Evolutionary conservation across 1,140 invertebrate genomes (phyloP), one percentile per base, ranked within the genome.

Genomic region (Neodiprion virginianus): DNA sequence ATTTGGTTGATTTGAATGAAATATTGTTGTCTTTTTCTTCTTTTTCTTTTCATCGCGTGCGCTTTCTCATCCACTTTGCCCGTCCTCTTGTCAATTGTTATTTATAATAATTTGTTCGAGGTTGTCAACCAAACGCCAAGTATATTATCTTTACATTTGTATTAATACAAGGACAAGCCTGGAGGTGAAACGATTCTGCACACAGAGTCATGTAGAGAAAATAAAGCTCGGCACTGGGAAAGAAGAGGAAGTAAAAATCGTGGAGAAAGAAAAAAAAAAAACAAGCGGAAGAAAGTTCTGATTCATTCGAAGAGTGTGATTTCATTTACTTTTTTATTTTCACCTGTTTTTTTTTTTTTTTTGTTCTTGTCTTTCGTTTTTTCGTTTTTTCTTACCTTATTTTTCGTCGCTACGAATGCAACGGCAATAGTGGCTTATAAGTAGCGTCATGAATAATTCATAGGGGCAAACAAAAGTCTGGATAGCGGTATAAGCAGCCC

Each of bases 361-460:
- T 40, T 21, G 17, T 21, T 21, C 17, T 21, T 21, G 17, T 21
- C 17, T 21, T 21, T 21, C 0, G 17, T 21, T 40, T 40, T 40
- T 40, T 40, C 5, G 1, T 40, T 40, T 3, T 3, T 40, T 40
- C 5, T 40, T 40, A 40, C 5, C 28, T 40, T 5, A 40, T 5
- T 40, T 40, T 40, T 40, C 28, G 28, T 40, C 28, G 28, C 28
- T 5, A 40, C 28, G 28, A 40, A 77, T 77, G 40, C 70, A 23
- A 71, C 48, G 70, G 82, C 79, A 80, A 85, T 85, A 82, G 81
- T 82, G 75, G 81, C 80, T 86, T 86, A 87, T 85, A 85, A 84
- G 85, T 81, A 82, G 77, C 76, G 77, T 87, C 84, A 85, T 87
- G 85, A 87, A 87, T 87, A 86, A 87, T 87, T 83, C 84, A 86